phyloP scores from a whole-genome alignment of 92 coral and sea anemone genomes.

The Epizoanthus scotinus region DNA sequence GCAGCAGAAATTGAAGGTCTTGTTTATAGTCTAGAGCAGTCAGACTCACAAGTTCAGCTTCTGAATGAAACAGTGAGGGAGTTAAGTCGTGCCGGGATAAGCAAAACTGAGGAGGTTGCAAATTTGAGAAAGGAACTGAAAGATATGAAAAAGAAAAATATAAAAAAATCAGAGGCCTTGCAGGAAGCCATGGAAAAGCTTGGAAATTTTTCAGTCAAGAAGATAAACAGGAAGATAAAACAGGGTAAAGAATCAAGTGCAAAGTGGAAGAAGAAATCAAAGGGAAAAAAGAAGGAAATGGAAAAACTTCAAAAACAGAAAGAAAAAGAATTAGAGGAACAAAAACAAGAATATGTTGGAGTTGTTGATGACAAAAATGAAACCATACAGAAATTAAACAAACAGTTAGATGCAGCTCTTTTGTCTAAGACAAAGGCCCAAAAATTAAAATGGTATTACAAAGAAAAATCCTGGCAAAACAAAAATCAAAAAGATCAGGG shows the following conservation, averaged over 20 bases:
- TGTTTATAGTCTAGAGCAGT: constrained; percentile 8
- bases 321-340: not conserved
- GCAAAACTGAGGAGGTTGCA: constrained; percentile 10
- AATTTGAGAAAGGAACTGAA: constrained; percentile 11
- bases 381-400: constrained; percentile 4
- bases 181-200: constrained; percentile 15
- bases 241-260: not conserved
- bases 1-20: constrained; percentile 27
- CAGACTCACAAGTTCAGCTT: constrained; percentile 19
- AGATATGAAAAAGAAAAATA: constrained; percentile 13
- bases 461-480: constrained; percentile 5
- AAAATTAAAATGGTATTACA: constrained; percentile 19
- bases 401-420: constrained; percentile 23
- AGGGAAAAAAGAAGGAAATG: not conserved
- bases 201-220: not conserved
- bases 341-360: constrained; percentile 10
- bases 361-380: constrained; percentile 10
- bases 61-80: constrained; percentile 29
- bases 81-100: not conserved
- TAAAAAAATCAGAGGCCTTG: not conserved
- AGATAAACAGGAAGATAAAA: constrained; percentile 3
- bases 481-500: constrained; percentile 22
- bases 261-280: not conserved
- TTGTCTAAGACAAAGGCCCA: constrained; percentile 8
- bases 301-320: constrained; percentile 8